Conservation (phyloP, 2,113 vertebrate species). For the Pollimyrus isidori region DNA sequence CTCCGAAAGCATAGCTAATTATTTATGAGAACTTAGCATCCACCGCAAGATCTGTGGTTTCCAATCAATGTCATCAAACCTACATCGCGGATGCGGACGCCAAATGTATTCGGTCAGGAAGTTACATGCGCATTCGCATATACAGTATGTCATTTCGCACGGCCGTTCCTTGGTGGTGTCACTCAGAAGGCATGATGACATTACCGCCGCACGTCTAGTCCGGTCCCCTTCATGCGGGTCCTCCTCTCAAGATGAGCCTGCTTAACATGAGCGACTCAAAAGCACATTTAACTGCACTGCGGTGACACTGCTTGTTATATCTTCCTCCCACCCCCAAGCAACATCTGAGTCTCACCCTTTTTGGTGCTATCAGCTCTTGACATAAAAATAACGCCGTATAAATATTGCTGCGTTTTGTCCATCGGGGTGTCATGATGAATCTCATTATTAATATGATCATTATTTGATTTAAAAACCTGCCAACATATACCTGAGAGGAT, state of each 20-base stretch:
- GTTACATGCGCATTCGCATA: background rate
- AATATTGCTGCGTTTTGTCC: background rate
- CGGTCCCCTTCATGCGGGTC: conserved; percentile 10
- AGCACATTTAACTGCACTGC: background rate
- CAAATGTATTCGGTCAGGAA: background rate
- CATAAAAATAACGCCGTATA: background rate
- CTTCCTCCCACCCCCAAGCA: background rate
- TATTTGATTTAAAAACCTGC: background rate
- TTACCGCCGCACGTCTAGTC: conserved; percentile 15
- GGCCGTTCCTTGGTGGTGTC: background rate
- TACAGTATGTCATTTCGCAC: background rate
- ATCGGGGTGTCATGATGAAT: background rate
- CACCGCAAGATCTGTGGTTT: background rate
- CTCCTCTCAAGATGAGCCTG: background rate
- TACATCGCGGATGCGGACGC: background rate
- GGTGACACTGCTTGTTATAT: background rate
- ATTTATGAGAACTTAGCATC: background rate
- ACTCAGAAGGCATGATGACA: conserved; percentile 6
- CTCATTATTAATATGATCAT: background rate
- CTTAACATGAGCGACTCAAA: background rate
- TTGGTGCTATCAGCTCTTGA: background rate
- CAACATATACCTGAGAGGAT: background rate
- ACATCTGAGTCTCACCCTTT: background rate
- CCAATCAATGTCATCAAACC: background rate
- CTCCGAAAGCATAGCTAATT: background rate